phyloP scores from a whole-genome alignment of 2,113 vertebrate genomes.

The Thalassoma bifasciatum region DNA sequence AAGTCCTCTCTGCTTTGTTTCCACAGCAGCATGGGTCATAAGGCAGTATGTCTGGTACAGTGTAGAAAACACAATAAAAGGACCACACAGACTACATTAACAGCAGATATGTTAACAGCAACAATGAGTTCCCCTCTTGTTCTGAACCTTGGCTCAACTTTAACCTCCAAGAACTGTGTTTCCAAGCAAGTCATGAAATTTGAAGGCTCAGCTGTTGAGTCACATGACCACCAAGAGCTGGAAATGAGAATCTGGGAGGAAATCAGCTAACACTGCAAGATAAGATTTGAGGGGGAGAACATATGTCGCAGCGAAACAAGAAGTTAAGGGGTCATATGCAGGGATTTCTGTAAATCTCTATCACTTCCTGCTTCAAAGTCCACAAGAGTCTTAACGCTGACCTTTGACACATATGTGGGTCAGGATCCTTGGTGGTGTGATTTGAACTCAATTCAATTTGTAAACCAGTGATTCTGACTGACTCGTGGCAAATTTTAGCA shows the following conservation, averaged over 20 bases:
- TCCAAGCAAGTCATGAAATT: not conserved
- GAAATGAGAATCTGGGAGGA: slow-evolving; percentile 10
- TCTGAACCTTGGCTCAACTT: slow-evolving; percentile 19
- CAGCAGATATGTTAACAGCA: too few relatives aligned
- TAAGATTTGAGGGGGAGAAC: not conserved
- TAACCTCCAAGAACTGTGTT: not conserved
- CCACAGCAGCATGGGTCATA: slow-evolving; percentile 57
- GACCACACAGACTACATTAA: not conserved
- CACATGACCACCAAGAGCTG: slow-evolving; percentile 19
- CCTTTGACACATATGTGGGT: slow-evolving; percentile 25
- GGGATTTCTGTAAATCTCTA: slow-evolving; percentile 13
- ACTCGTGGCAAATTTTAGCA: not conserved
- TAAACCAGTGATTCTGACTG: not conserved
- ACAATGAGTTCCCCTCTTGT: not conserved
- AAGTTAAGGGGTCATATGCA: not conserved
- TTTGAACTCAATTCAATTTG: not conserved
- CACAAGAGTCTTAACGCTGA: not conserved
- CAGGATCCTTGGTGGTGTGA: not conserved
- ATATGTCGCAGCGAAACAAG: not conserved
- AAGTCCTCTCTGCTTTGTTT: slow-evolving; percentile 39
- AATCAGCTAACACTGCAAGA: slow-evolving; percentile 17
- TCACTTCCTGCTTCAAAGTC: slow-evolving; percentile 3
- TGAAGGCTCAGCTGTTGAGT: not conserved
- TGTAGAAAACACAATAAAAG: not conserved
- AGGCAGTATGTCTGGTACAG: slow-evolving; percentile 14